These are phyloP conservation scores for Drosophila biarmipes DNA, from an alignment of 1,140 invertebrate genomes.

Conservation along the genomic window DNA sequence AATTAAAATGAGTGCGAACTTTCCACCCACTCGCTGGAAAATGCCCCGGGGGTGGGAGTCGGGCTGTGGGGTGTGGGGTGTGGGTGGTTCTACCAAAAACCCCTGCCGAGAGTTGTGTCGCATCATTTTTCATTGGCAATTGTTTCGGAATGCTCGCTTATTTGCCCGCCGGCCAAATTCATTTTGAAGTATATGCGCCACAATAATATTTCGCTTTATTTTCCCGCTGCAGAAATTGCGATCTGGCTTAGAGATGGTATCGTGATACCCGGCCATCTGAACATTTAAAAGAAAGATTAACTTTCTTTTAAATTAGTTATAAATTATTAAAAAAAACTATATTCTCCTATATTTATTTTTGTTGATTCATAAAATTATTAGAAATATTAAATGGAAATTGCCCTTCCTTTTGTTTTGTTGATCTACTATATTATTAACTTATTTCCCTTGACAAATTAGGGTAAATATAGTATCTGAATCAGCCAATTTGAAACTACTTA, in stretches of 20 bases:
- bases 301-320: too few relatives aligned
- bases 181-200: conserved; percentile 64
- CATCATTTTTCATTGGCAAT: conserved; percentile 82
- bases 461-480: neutral
- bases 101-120: conserved; percentile 63
- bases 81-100: neutral
- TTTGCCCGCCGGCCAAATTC: conserved; percentile 64
- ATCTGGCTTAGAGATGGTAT: conserved; percentile 13
- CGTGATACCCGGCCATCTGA: too few relatives aligned
- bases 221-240: conserved; percentile 42
- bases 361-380: too few relatives aligned
- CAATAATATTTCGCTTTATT: conserved; percentile 79
- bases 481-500: neutral
- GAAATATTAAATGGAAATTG: too few relatives aligned
- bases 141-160: conserved; percentile 64
- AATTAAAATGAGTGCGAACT: conserved; percentile 83
- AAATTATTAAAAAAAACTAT: too few relatives aligned
- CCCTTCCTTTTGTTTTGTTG: too few relatives aligned
- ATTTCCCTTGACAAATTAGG: neutral
- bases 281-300: too few relatives aligned
- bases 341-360: too few relatives aligned
- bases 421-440: neutral
- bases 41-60: neutral
- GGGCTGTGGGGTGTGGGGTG: too few relatives aligned
- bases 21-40: conserved; percentile 21